phyloP scores from a whole-genome alignment of 2,113 vertebrate genomes.

The Chauna torquata region DNA sequence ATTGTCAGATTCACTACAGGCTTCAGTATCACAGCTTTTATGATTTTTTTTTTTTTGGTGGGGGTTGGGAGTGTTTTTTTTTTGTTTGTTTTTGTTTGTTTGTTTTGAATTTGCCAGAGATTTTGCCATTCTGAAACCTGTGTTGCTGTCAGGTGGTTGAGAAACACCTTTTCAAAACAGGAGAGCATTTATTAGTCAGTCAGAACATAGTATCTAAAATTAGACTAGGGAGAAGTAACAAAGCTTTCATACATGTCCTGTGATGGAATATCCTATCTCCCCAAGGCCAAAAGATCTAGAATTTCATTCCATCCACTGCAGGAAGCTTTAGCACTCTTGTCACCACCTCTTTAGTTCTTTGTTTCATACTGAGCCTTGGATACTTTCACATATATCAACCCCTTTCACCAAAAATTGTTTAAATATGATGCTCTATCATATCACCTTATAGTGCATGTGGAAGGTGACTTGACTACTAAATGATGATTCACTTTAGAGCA shows the following conservation, averaged over 20 bases:
- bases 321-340: not conserved
- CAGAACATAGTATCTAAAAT: not conserved
- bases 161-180: not conserved
- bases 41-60: not conserved
- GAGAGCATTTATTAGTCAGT: not conserved
- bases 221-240: not conserved
- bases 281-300: not conserved
- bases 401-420: not conserved
- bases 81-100: rapidly evolving
- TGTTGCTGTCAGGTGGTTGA: not conserved
- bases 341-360: not conserved
- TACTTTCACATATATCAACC: not conserved
- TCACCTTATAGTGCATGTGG: not conserved
- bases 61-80: not conserved
- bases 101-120: not conserved
- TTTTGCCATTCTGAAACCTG: not conserved
- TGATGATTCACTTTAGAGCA: not conserved
- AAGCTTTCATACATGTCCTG: not conserved
- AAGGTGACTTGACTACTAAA: not conserved
- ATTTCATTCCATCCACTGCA: not conserved
- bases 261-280: not conserved
- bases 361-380: not conserved
- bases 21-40: not conserved
- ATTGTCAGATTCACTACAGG: not conserved
- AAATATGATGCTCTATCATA: not conserved